These are phyloP conservation scores for Drosophila algonquin DNA, from an alignment of 2,888 invertebrate species.

Conservation along the genomic window DNA sequence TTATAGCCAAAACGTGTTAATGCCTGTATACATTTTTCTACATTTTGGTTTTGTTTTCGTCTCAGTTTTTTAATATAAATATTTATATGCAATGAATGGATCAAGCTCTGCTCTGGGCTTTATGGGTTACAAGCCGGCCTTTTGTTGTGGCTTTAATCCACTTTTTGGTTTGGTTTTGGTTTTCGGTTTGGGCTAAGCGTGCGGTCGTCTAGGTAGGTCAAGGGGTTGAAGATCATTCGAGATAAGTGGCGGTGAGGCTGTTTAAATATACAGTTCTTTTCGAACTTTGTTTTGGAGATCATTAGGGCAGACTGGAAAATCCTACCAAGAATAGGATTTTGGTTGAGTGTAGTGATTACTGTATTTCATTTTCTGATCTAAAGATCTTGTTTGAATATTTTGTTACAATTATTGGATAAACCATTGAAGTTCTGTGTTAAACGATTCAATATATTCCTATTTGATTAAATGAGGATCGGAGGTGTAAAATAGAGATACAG, in stretches of 20 bases:
- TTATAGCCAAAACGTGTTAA: conserved; percentile 48
- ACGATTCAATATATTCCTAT: too few species aligned
- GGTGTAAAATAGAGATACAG: too few species aligned
- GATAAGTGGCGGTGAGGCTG: not conserved
- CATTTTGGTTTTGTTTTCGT: conserved; percentile 35
- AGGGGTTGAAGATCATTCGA: conserved; percentile 5
- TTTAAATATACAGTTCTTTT: conserved; percentile 4
- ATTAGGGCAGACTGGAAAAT: not conserved
- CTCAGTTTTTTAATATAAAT: conserved; percentile 30
- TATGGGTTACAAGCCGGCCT: not conserved
- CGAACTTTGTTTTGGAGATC: not conserved
- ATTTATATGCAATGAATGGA: conserved; percentile 32
- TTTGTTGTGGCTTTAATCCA: conserved; percentile 4
- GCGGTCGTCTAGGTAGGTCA: conserved; percentile 22
- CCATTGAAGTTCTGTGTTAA: too few species aligned
- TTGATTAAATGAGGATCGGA: too few species aligned
- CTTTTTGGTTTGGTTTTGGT: conserved; percentile 13
- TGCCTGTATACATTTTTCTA: conserved; percentile 26
- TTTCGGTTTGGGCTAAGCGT: conserved; percentile 6
- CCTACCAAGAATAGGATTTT: not conserved
- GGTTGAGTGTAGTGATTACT: too few species aligned
- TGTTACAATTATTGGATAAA: too few species aligned
- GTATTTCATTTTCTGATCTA: too few species aligned
- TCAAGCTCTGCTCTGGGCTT: conserved; percentile 3
- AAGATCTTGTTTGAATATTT: too few species aligned